Base-by-base conservation (phyloP, 2,113 vertebrate genomes). In the Ailurus styani region DNA sequence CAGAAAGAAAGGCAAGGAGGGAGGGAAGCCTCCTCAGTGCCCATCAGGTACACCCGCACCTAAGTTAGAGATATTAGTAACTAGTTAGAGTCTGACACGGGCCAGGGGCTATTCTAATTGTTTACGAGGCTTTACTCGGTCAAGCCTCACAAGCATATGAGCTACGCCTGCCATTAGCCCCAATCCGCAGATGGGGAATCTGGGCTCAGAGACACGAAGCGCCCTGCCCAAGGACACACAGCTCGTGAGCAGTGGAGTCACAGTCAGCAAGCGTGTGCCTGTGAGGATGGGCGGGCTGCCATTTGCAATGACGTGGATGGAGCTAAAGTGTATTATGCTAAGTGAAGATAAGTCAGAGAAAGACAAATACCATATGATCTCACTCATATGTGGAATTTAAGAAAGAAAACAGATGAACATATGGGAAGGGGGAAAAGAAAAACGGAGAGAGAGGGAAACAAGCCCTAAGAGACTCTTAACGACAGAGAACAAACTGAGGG, bases 1-100 rank as follows among this genome's bases (percentile, higher is more conserved):
- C 5, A 75, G 68, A 78, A 29, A 94, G 81, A 60, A 87, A 95
- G 50, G 29, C 18, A 21, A 90, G 82, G 52, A 70, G 54, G 64
- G 54, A 52, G 15, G 55, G 55, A 23, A 25, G 34, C 13, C 13
- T 34, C 45, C 73, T 57, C 37, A 12, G 18, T 3, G 40, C 29
- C 37, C 25, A 20, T 14, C 13, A 4, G 31, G 29, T 64, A 86
- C 60, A 86, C 47, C 37, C 18, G 31, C 45, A 5, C 17, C 57
- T 55, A 40, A 57, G 42, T 20, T 1, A 40, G 78, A 23, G 21
- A 47, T 9, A 4, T 1, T 34, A 8, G 40, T 3, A 60, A 25
- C 64, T n/a, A 15, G 2, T 1, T 5, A 37, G 84, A 45, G 34
- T 50, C 50, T 57, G 54, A n/a, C 7, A 3, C 1, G 21, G 72